phyloP scores from a whole-genome alignment of 2,113 vertebrate species.

The Platysteira castanea region DNA sequence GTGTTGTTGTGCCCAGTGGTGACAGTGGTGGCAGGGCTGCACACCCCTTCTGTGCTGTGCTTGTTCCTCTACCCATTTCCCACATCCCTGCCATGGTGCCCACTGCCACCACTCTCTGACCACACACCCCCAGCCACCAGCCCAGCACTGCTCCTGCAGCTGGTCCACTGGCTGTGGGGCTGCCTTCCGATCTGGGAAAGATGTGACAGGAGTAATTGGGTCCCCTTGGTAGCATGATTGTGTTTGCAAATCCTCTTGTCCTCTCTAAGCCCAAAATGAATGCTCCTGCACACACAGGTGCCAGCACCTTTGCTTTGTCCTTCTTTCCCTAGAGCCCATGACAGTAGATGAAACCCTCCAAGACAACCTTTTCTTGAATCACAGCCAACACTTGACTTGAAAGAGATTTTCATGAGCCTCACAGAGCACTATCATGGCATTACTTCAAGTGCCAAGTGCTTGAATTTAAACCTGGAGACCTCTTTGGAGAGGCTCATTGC shows the following conservation, averaged over 20 bases:
- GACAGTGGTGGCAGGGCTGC: not conserved
- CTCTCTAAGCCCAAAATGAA: not conserved
- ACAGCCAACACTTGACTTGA: not conserved
- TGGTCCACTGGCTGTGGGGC: fast-evolving
- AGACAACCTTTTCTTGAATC: not conserved
- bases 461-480: not conserved
- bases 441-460: not conserved
- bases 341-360: not conserved
- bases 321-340: not conserved
- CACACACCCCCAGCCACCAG: fast-evolving
- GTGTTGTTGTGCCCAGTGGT: fast-evolving
- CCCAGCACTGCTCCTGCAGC: fast-evolving
- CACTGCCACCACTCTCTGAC: not conserved
- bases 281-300: not conserved
- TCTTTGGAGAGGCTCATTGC: not conserved
- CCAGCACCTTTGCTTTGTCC: not conserved
- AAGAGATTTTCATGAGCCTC: not conserved
- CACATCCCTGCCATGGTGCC: fast-evolving
- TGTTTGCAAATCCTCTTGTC: not conserved
- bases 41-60: not conserved
- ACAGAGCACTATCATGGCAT: not conserved
- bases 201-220: not conserved
- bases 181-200: not conserved
- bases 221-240: not conserved
- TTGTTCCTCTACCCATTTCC: not conserved